Percentiles rank a stretch among this genome's conserved stretches.
Conservation (phyloP, 2,797 vertebrate genomes). For the Glyptemys insculpta region DNA sequence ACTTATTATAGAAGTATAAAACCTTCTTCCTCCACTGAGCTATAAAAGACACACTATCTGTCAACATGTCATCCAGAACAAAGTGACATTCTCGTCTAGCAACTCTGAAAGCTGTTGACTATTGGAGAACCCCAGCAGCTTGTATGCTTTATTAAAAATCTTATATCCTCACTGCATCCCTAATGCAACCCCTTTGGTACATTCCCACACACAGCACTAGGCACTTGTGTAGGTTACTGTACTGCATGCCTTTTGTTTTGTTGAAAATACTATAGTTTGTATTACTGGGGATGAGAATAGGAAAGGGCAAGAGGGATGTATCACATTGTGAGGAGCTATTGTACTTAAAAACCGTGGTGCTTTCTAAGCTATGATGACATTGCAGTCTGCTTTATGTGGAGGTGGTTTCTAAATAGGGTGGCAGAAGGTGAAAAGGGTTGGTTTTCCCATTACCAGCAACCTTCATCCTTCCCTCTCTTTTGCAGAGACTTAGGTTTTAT, state of each 20-base stretch:
- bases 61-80: slow-evolving; percentile 20
- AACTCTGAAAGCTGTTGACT: slow-evolving; percentile 34
- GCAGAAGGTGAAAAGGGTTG: not conserved
- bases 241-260: not conserved
- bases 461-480: not conserved
- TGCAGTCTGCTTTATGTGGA: not conserved
- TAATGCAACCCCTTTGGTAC: not conserved
- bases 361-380: not conserved
- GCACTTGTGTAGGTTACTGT: not conserved
- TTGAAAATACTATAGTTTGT: not conserved
- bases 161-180: not conserved
- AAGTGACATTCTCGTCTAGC: slow-evolving; percentile 37
- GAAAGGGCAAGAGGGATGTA: not conserved
- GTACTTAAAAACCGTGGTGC: not conserved
- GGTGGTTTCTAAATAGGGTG: not conserved
- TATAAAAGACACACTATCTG: slow-evolving; percentile 6
- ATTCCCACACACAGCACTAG: not conserved
- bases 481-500: not conserved
- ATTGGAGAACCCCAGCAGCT: not conserved
- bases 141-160: slow-evolving; percentile 13
- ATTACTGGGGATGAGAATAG: not conserved
- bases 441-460: not conserved
- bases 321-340: not conserved
- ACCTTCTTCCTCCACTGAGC: slow-evolving; percentile 10
- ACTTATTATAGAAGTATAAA: slow-evolving; percentile 37